Conservation (phyloP, 1,140 invertebrate genomes). For the Onthophagus taurus region DNA sequence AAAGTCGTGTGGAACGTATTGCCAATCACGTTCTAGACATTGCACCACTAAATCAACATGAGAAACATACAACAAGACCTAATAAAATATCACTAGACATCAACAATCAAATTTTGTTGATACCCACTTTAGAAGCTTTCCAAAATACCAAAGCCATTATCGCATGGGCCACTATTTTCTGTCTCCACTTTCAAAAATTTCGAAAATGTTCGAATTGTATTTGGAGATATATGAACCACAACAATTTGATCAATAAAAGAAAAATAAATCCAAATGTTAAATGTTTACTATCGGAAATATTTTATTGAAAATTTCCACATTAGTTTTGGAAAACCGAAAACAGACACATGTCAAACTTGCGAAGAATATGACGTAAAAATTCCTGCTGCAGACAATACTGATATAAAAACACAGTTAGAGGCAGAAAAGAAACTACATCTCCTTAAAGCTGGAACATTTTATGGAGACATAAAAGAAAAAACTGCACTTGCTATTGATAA, state of each 20-base stretch:
- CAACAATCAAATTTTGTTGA: neutral
- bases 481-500: too few relatives aligned
- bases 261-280: too few relatives aligned
- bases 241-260: neutral
- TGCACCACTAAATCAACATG: neutral
- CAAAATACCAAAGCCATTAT: neutral
- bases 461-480: too few relatives aligned
- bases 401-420: too few relatives aligned
- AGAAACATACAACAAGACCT: conserved; percentile 1
- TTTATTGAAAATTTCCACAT: too few relatives aligned
- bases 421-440: too few relatives aligned
- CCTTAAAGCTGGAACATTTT: too few relatives aligned
- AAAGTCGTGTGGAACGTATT: neutral
- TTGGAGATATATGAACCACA: conserved; percentile 3
- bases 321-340: too few relatives aligned
- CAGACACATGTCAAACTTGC: too few relatives aligned
- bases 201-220: conserved; percentile 1
- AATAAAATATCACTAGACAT: conserved; percentile 7
- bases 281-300: too few relatives aligned
- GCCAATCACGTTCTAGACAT: neutral
- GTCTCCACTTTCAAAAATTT: neutral
- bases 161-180: neutral
- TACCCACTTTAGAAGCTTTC: neutral
- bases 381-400: too few relatives aligned
- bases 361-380: too few relatives aligned